These are phyloP conservation scores for Drosophila colorata DNA, from an alignment of 2,888 invertebrate species.

Conservation along the genomic window DNA sequence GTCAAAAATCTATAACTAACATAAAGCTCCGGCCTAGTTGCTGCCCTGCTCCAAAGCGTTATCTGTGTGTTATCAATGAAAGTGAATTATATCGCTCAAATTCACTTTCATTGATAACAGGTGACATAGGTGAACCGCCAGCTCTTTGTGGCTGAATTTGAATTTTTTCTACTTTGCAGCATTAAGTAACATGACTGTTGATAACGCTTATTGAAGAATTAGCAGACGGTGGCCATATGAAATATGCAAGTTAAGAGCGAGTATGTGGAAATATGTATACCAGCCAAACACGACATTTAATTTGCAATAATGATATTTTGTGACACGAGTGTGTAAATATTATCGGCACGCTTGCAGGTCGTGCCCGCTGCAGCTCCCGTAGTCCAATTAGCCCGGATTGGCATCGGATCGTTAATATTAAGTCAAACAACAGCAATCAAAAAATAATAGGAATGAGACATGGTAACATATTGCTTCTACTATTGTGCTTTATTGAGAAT, in stretches of 20 bases:
- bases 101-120: slow-evolving; percentile 23
- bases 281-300: slow-evolving; percentile 17
- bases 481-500: slow-evolving; percentile 69
- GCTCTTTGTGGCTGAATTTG: neutral
- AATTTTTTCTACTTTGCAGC: slow-evolving; percentile 11
- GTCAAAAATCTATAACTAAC: slow-evolving; percentile 13
- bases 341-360: neutral
- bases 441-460: neutral
- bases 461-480: slow-evolving; percentile 2
- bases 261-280: slow-evolving; percentile 5
- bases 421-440: slow-evolving; percentile 5
- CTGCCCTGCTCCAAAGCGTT: slow-evolving; percentile 33
- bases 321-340: neutral
- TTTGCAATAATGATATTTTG: slow-evolving; percentile 37
- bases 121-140: neutral
- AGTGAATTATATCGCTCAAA: too few relatives aligned
- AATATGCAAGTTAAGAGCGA: neutral
- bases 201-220: slow-evolving; percentile 55
- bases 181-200: slow-evolving; percentile 18
- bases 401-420: neutral
- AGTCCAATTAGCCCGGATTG: neutral
- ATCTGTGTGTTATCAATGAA: slow-evolving; percentile 56
- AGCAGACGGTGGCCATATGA: slow-evolving; percentile 23
- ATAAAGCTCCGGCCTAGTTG: slow-evolving; percentile 11
- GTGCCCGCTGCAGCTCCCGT: neutral